phyloP scores from a whole-genome alignment of 1,140 invertebrate species.

The Polypedilum pembai region DNA sequence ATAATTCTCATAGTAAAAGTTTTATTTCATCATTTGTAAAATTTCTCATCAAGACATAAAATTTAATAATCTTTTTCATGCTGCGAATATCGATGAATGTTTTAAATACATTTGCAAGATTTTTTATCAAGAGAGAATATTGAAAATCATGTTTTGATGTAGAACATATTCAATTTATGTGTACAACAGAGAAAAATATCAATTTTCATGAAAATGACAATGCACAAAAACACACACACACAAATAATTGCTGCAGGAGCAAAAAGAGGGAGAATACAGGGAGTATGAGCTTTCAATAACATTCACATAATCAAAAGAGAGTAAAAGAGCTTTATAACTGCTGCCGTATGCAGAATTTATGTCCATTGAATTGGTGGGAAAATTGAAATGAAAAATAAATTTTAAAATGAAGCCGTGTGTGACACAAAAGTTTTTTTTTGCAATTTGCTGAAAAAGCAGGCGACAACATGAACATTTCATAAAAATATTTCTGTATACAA shows the following conservation, averaged over 20 bases:
- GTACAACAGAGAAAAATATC: background rate
- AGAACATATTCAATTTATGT: slow-evolving; percentile 4
- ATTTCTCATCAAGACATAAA: background rate
- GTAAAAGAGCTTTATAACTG: background rate
- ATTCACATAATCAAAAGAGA: background rate
- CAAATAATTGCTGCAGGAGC: background rate
- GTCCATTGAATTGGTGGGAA: background rate
- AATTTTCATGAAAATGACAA: slow-evolving; percentile 11
- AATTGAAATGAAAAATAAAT: background rate
- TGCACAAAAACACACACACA: background rate
- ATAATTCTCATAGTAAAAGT: no score
- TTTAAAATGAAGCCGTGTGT: background rate
- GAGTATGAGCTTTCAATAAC: background rate
- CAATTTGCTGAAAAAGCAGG: background rate
- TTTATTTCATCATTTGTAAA: background rate
- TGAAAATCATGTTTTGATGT: slow-evolving; percentile 20
- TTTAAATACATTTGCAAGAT: background rate
- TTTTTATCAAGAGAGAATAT: background rate
- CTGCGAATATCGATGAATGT: background rate
- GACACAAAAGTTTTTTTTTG: background rate
- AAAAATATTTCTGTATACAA: background rate
- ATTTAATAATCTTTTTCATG: background rate
- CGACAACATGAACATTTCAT: background rate
- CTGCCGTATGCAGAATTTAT: background rate
- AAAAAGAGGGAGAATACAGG: background rate